phyloP scores from a whole-genome alignment of 2,888 invertebrate genomes.

The Esperia sulphurella region DNA sequence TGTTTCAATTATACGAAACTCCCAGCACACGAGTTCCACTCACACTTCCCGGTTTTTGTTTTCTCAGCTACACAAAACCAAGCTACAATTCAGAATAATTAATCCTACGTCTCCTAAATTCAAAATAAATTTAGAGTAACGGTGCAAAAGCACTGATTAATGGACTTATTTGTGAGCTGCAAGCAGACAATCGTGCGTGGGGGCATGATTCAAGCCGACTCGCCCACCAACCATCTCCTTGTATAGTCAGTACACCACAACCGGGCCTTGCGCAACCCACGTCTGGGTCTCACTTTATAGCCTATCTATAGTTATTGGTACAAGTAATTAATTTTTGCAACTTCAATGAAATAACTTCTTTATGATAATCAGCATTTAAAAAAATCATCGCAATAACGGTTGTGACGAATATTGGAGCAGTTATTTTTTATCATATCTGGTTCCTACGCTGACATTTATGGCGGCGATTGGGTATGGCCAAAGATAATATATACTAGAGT shows the following conservation, averaged over 20 bases:
- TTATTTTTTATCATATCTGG: too few relatives aligned
- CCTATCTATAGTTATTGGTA: conserved; percentile 16
- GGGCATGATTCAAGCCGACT: conserved; percentile 21
- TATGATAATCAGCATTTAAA: too few relatives aligned
- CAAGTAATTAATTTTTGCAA: not conserved
- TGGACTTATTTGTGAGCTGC: conserved; percentile 37
- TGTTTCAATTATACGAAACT: too few relatives aligned
- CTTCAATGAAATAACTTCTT: not conserved
- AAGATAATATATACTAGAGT: too few relatives aligned
- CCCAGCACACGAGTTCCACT: too few relatives aligned
- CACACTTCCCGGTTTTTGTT: too few relatives aligned
- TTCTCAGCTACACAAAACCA: not conserved
- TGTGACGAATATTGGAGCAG: too few relatives aligned
- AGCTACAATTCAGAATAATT: not conserved
- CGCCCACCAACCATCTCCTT: conserved; percentile 23
- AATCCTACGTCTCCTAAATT: not conserved
- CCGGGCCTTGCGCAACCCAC: conserved; percentile 25
- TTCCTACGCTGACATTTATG: too few relatives aligned
- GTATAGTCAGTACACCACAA: conserved; percentile 18
- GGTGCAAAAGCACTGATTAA: conserved; percentile 28
- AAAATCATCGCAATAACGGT: too few relatives aligned
- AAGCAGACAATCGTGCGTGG: conserved; percentile 25
- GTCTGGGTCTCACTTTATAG: conserved; percentile 37
- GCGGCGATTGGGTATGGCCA: too few relatives aligned
- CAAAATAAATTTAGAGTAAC: conserved; percentile 11